A percentile compares a stretch with the other conserved stretches of the same genome.
phyloP scores from a whole-genome alignment of 2,888 invertebrate species.

The Lasioglossum marginatum region DNA sequence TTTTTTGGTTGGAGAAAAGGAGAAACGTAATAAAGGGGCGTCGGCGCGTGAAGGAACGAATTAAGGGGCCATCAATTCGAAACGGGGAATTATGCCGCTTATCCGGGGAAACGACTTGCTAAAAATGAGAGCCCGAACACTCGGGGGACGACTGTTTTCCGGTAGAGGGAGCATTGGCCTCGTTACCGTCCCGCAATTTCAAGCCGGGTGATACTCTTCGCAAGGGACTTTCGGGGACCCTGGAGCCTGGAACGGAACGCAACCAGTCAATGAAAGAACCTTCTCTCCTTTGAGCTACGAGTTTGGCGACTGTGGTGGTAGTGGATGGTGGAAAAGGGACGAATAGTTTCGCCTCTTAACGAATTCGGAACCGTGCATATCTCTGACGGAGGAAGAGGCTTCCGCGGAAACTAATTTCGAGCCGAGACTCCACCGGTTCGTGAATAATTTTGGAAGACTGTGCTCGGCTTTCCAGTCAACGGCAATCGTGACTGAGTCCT shows the following conservation, averaged over 20 bases:
- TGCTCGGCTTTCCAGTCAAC: constrained; percentile 30
- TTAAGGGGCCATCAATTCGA: constrained; percentile 27
- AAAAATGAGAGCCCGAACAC: constrained; percentile 35
- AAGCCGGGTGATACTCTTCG: constrained; percentile 24
- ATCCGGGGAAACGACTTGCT: constrained; percentile 38
- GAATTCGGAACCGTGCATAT: constrained; percentile 57
- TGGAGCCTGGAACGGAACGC: neutral
- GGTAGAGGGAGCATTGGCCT: constrained; percentile 35
- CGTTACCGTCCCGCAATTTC: constrained; percentile 44
- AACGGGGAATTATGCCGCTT: constrained; percentile 42
- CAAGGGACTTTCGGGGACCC: neutral
- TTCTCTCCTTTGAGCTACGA: constrained; percentile 13
- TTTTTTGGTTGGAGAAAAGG: neutral
- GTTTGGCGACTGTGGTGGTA: neutral
- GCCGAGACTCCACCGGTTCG: constrained; percentile 51
- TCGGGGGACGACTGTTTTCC: constrained; percentile 41
- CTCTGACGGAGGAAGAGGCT: constrained; percentile 48
- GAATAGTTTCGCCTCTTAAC: constrained; percentile 51
- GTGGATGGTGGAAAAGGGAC: neutral
- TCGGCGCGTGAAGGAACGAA: constrained; percentile 9
- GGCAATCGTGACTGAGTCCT: neutral
- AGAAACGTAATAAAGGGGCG: neutral
- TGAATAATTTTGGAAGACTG: constrained; percentile 65
- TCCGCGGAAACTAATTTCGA: constrained; percentile 64
- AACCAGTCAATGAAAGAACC: constrained; percentile 8